Conservation (phyloP, 2,888 invertebrate species). For the Parochlus steinenii region DNA sequence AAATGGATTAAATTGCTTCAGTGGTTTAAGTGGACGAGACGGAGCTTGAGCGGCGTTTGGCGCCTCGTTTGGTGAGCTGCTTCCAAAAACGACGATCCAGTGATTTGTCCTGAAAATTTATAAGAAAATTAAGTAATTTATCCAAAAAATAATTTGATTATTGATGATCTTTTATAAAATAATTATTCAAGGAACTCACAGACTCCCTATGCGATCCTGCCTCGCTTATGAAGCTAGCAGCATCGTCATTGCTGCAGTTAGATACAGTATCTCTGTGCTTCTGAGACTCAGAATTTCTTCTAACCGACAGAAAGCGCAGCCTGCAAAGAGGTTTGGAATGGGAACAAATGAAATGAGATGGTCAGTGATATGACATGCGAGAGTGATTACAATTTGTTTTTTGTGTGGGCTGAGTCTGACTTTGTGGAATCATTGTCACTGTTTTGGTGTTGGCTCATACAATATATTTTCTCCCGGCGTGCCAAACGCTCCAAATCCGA, state of each 20-base stretch:
- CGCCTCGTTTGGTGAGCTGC: conserved; percentile 55
- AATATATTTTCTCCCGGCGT: conserved; percentile 32
- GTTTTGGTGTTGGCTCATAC: conserved; percentile 32
- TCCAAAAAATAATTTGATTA: neutral
- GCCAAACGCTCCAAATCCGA: conserved; percentile 52
- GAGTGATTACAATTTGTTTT: conserved; percentile 14
- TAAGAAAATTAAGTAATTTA: conserved; percentile 2
- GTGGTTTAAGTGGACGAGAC: conserved; percentile 22
- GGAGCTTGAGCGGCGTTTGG: conserved; percentile 39
- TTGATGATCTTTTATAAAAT: neutral
- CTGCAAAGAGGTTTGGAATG: neutral
- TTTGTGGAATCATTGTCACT: conserved; percentile 19
- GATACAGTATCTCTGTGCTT: neutral
- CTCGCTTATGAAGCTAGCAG: neutral
- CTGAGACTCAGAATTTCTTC: conserved; percentile 9
- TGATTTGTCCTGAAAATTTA: conserved; percentile 45
- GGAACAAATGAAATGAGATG: neutral
- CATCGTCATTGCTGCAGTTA: conserved; percentile 8
- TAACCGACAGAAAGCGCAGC: conserved; percentile 7
- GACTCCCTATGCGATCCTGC: conserved; percentile 2
- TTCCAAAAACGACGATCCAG: conserved; percentile 66
- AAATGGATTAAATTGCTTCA: too few relatives aligned
- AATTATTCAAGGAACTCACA: neutral
- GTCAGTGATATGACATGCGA: conserved; percentile 1
- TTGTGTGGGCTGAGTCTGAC: conserved; percentile 1